phyloP scores from a whole-genome alignment of 1,140 invertebrate species.

The Tetraneura akinire region DNA sequence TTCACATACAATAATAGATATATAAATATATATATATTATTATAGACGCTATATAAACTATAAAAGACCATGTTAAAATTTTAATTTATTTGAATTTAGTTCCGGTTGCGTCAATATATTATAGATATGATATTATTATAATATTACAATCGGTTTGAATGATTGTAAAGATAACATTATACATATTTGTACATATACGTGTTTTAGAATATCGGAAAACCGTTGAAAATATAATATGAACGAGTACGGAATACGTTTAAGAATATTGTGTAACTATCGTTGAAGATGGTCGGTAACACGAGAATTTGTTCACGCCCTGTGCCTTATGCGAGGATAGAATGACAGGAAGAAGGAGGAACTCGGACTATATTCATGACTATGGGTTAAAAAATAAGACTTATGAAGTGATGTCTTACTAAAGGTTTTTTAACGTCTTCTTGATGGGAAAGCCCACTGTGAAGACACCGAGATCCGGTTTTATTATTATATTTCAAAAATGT shows the following conservation, averaged over 20 bases:
- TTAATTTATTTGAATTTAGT: too few species aligned
- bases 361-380: neutral
- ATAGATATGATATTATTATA: too few species aligned
- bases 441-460: constrained; percentile 30
- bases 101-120: too few species aligned
- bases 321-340: neutral
- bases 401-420: constrained; percentile 14
- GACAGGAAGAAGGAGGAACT: constrained; percentile 45
- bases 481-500: constrained; percentile 24
- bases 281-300: neutral
- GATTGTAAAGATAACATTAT: too few species aligned
- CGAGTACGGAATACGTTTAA: too few species aligned
- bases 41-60: too few species aligned
- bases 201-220: neutral
- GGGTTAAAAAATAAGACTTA: neutral
- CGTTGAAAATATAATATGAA: neutral
- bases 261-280: constrained; percentile 24
- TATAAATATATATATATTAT: too few species aligned
- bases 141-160: too few species aligned
- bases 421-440: constrained; percentile 43
- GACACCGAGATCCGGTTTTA: constrained; percentile 44
- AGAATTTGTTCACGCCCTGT: constrained; percentile 11
- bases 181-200: too few species aligned
- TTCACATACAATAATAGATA: too few species aligned
- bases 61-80: too few species aligned